These are phyloP conservation scores for Elephantulus edwardii DNA, from an alignment of 2,113 vertebrate genomes.

Conservation along the genomic window DNA sequence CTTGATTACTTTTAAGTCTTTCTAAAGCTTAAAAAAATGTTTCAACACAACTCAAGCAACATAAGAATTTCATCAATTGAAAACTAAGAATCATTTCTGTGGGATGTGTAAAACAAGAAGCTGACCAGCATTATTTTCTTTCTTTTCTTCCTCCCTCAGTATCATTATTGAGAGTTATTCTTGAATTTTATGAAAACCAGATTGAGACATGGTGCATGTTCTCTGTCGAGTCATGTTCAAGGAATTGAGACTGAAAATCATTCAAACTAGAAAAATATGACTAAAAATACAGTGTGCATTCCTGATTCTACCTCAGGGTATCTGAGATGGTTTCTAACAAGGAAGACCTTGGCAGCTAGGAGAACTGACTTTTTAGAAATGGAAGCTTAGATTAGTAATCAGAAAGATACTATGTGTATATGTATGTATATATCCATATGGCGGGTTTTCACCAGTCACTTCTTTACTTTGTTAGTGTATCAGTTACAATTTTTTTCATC, in stretches of 20 bases:
- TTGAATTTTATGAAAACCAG: slow-evolving; percentile 84
- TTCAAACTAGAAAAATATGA: slow-evolving; percentile 81
- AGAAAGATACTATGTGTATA: neutral
- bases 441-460: neutral
- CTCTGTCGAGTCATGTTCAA: slow-evolving; percentile 76
- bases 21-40: slow-evolving; percentile 67
- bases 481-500: neutral
- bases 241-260: slow-evolving; percentile 82
- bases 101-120: slow-evolving; percentile 78
- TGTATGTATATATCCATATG: slow-evolving; percentile 13
- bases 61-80: slow-evolving; percentile 78
- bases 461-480: neutral
- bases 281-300: slow-evolving; percentile 77
- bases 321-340: slow-evolving; percentile 68
- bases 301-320: slow-evolving; percentile 64
- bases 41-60: slow-evolving; percentile 73
- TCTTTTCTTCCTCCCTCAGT: slow-evolving; percentile 51
- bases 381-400: neutral
- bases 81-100: slow-evolving; percentile 72
- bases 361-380: slow-evolving; percentile 20
- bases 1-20: slow-evolving; percentile 73
- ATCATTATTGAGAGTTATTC: slow-evolving; percentile 82
- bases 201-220: slow-evolving; percentile 75
- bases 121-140: slow-evolving; percentile 69
- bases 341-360: neutral